A percentile compares a stretch with the other conserved stretches of the same genome.
Evolutionary conservation across 2,113 vertebrate species (phyloP).

Genomic region (pig (Sus scrofa)): T2T-Sscrofa CM000830.6:11231001-11231500

Average conservation of each 20-base stretch:
- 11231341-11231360: background rate
- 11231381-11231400: background rate
- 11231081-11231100: background rate
- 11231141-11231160: background rate
- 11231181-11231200: background rate
- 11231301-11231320: background rate
- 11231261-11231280: background rate
- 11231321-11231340: background rate
- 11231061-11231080: background rate
- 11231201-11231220: background rate
- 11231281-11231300: background rate
- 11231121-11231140: background rate
- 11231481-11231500: background rate
- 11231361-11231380: background rate
- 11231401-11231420: background rate
- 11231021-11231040: background rate
- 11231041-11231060: background rate
- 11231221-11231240: background rate
- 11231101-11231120: background rate
- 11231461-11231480: background rate
- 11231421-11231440: background rate
- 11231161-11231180: background rate
- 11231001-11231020: slow-evolving; percentile 26
- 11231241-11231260: background rate
- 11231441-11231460: background rate